phyloP scores from a whole-genome alignment of 1,140 invertebrate genomes.

The Drosophila quadrilineata region DNA sequence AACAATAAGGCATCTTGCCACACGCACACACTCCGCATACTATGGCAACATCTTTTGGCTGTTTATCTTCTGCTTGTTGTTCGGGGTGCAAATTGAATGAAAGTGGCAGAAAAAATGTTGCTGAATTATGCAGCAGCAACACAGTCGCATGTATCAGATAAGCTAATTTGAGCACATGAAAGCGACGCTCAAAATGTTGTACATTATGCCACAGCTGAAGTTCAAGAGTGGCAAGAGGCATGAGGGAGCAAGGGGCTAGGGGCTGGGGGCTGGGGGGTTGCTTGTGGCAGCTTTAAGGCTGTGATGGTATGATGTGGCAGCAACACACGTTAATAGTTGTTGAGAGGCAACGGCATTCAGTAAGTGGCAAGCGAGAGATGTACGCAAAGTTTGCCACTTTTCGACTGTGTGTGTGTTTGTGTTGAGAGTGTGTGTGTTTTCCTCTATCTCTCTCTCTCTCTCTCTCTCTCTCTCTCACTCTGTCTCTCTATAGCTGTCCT shows the following conservation, averaged over 20 bases:
- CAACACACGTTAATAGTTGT: constrained; percentile 31
- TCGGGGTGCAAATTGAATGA: constrained; percentile 78
- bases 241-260: neutral
- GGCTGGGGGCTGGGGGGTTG: neutral
- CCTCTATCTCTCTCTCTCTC: neutral
- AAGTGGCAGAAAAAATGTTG: constrained; percentile 79
- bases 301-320: too few relatives aligned
- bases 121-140: constrained; percentile 78
- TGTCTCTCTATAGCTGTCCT: neutral
- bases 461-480: neutral
- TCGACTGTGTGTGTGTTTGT: neutral
- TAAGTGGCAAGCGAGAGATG: constrained; percentile 33
- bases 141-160: constrained; percentile 68
- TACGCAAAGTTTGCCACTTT: constrained; percentile 46
- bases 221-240: neutral
- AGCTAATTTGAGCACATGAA: constrained; percentile 73
- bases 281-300: constrained; percentile 27
- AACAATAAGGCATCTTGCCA: neutral
- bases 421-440: neutral
- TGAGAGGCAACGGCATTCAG: too few relatives aligned
- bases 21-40: too few relatives aligned
- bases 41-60: too few relatives aligned
- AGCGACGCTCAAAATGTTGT: constrained; percentile 22
- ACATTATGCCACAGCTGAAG: neutral
- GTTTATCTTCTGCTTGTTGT: too few relatives aligned